These are phyloP conservation scores for Drosophila pseudoananassae DNA, from an alignment of 1,140 invertebrate genomes.

Conservation along the genomic window DNA sequence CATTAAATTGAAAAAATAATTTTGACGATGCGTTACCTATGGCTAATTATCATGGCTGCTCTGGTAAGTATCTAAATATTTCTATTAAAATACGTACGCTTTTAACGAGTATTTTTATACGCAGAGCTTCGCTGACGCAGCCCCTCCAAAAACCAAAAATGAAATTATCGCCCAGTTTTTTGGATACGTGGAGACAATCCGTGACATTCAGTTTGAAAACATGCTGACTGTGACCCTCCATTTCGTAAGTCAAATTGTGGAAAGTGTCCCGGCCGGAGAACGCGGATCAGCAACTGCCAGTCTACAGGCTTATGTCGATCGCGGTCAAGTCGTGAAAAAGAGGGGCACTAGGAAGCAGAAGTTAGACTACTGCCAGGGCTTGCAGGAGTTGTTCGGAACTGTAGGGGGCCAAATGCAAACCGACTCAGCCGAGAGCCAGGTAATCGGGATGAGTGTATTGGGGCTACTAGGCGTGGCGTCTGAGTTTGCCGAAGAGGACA, in stretches of 20 bases:
- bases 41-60: neutral
- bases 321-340: neutral
- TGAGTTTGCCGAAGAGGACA: slow-evolving; percentile 7
- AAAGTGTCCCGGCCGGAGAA: slow-evolving; percentile 7
- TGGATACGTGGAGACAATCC: slow-evolving; percentile 12
- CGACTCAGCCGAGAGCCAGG: neutral
- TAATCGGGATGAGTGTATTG: neutral
- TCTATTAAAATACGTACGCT: neutral
- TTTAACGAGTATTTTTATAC: neutral
- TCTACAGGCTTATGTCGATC: slow-evolving; percentile 5
- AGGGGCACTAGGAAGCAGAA: slow-evolving; percentile 2
- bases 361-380: neutral
- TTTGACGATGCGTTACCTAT: neutral
- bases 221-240: neutral
- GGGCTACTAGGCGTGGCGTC: slow-evolving; percentile 1
- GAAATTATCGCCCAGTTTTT: slow-evolving; percentile 16
- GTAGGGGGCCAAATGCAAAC: neutral
- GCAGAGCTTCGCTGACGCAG: slow-evolving; percentile 11
- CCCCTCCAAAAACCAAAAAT: neutral
- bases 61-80: slow-evolving; percentile 2
- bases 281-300: slow-evolving; percentile 3
- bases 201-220: slow-evolving; percentile 4
- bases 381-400: neutral
- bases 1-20: neutral
- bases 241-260: neutral